A percentile compares a stretch with the other conserved stretches of the same genome.
Evolutionary conservation across 2,888 invertebrate species (phyloP).

Genomic region (Gnatocerus cornutus): DNA sequence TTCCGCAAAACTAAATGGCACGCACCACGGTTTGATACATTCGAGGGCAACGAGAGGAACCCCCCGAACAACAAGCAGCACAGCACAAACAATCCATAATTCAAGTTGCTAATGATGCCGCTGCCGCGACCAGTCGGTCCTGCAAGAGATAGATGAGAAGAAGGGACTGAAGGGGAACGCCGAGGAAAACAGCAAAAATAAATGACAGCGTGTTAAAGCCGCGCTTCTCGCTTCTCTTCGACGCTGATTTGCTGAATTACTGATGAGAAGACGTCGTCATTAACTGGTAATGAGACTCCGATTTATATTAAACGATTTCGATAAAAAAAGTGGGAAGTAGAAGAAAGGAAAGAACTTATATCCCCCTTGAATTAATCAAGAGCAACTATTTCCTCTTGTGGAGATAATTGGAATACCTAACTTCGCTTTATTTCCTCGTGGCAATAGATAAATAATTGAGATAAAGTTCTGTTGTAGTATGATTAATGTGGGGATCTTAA

Average conservation of each 20-base stretch:
- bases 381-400: conserved; percentile 39
- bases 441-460: conserved; percentile 46
- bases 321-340: conserved; percentile 38
- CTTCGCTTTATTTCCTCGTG: conserved; percentile 40
- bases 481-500: conserved; percentile 44
- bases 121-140: conserved; percentile 68
- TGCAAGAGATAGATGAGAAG: conserved; percentile 68
- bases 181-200: conserved; percentile 64
- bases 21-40: conserved; percentile 62
- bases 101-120: conserved; percentile 70
- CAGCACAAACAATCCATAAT: conserved; percentile 70
- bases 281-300: conserved; percentile 69
- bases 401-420: conserved; percentile 42
- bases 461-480: conserved; percentile 41
- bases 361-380: conserved; percentile 43
- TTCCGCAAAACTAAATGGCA: conserved; percentile 48
- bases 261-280: conserved; percentile 68
- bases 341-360: conserved; percentile 21
- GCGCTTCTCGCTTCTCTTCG: conserved; percentile 51
- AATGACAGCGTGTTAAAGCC: conserved; percentile 65
- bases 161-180: conserved; percentile 51
- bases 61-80: conserved; percentile 52
- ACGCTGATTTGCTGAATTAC: conserved; percentile 67
- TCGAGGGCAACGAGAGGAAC: conserved; percentile 60
- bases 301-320: conserved; percentile 67